A percentile compares a stretch with the other conserved stretches of the same genome.
These are phyloP conservation scores for Epinephelus malabaricus DNA, from an alignment of 2,797 vertebrate genomes.

Conservation along the genomic window DNA sequence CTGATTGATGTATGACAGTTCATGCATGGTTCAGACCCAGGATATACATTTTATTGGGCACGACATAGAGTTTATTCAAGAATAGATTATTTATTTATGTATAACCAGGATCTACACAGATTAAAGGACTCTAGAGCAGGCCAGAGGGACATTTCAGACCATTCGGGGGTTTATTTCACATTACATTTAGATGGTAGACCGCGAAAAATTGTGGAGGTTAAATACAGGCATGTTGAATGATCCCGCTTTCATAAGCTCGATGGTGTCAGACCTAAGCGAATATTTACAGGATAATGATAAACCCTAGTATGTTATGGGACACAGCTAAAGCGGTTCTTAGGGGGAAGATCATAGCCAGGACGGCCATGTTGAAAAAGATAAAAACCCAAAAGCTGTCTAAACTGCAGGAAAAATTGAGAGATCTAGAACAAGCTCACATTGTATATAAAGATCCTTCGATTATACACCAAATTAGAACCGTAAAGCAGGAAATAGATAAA, in stretches of 20 bases:
- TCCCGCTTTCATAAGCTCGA: background rate
- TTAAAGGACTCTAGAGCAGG: slow-evolving; percentile 1
- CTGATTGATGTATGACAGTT: background rate
- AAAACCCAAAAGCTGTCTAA: background rate
- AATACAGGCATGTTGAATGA: slow-evolving; percentile 9
- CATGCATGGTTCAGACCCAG: background rate
- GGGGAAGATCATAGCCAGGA: slow-evolving; percentile 18
- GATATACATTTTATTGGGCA: slow-evolving; percentile 26
- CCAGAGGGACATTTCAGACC: slow-evolving; percentile 16
- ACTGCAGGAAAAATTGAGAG: background rate
- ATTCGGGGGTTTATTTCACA: slow-evolving; percentile 15
- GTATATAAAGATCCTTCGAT: background rate
- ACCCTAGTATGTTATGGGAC: slow-evolving; percentile 6
- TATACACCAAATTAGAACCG: slow-evolving; percentile 6
- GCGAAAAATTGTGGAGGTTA: slow-evolving; percentile 4
- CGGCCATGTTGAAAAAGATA: background rate
- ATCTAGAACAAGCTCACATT: background rate
- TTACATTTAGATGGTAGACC: slow-evolving; percentile 11
- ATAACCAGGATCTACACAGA: slow-evolving; percentile 1
- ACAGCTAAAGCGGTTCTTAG: slow-evolving; percentile 22
- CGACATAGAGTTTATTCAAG: slow-evolving; percentile 4
- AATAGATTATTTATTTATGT: slow-evolving; percentile 21
- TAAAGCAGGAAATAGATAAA: slow-evolving; percentile 16
- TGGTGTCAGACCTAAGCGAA: background rate
- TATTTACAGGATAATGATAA: background rate